Conservation (phyloP, 92 coral and sea anemone genomes). For the Heteractis magnifica region DNA sequence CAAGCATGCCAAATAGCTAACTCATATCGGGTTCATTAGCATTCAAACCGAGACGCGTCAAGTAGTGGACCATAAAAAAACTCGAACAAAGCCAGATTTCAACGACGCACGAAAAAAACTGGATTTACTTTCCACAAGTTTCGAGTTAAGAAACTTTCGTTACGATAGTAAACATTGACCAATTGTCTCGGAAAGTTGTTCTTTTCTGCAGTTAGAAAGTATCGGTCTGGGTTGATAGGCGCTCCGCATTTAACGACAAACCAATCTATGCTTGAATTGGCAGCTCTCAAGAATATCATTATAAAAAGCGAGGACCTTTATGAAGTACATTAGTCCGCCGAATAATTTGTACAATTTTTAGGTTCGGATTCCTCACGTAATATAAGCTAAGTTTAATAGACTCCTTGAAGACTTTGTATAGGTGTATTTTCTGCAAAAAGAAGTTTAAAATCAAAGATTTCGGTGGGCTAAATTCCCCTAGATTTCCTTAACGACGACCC, state of each 20-base stretch:
- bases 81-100: background rate
- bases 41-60: conserved; percentile 15
- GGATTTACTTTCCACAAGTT: background rate
- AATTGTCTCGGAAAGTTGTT: background rate
- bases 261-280: background rate
- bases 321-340: background rate
- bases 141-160: background rate
- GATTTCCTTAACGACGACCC: conserved; percentile 9
- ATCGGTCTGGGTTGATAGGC: background rate
- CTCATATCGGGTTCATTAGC: conserved; percentile 6
- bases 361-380: too few species aligned
- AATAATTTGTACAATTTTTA: background rate
- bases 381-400: background rate
- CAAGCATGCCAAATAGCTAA: conserved; percentile 18
- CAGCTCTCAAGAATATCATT: background rate
- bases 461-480: background rate
- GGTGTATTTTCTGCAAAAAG: background rate
- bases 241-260: background rate
- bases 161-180: background rate
- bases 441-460: background rate
- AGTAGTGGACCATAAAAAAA: conserved; percentile 24
- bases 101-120: conserved; percentile 18
- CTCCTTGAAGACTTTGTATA: background rate
- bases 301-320: background rate
- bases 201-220: background rate